Evolutionary conservation across 2,888 invertebrate genomes (phyloP).

Genomic region (Griposia aprilina): DNA sequence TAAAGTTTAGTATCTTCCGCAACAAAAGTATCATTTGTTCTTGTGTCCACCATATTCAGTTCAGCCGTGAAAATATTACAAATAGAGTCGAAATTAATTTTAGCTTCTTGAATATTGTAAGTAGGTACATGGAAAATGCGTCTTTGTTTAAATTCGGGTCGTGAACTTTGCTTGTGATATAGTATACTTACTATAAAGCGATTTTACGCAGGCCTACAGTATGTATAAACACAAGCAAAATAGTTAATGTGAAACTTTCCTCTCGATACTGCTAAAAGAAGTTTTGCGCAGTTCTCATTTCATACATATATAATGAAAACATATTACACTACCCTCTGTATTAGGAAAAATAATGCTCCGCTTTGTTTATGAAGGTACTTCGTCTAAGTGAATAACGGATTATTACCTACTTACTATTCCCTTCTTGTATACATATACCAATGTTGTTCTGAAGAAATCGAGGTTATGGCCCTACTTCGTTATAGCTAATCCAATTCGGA

Average conservation of each 20-base stretch:
- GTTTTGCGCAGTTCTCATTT: slow-evolving; percentile 34
- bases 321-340: slow-evolving; percentile 52
- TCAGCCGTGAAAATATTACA: not conserved
- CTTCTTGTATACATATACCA: slow-evolving; percentile 62
- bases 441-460: slow-evolving; percentile 65
- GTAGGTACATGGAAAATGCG: not conserved
- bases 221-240: slow-evolving; percentile 25
- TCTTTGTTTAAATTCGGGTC: slow-evolving; percentile 3
- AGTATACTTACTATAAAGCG: not conserved
- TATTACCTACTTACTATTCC: slow-evolving; percentile 77
- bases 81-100: not conserved
- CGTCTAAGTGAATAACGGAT: slow-evolving; percentile 73
- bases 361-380: slow-evolving; percentile 72
- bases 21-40: not conserved
- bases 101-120: not conserved
- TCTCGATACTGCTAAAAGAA: slow-evolving; percentile 27
- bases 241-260: slow-evolving; percentile 32
- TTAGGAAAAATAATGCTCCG: slow-evolving; percentile 66
- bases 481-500: slow-evolving; percentile 39
- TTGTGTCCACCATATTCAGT: not conserved
- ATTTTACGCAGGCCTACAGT: slow-evolving; percentile 7
- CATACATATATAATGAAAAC: slow-evolving; percentile 53
- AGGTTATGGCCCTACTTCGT: slow-evolving; percentile 60
- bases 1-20: not conserved
- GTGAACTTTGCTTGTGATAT: slow-evolving; percentile 17